A percentile compares a stretch with the other conserved stretches of the same genome.
Conservation (phyloP, 2,797 vertebrate species). For the Sebastes minor region DNA sequence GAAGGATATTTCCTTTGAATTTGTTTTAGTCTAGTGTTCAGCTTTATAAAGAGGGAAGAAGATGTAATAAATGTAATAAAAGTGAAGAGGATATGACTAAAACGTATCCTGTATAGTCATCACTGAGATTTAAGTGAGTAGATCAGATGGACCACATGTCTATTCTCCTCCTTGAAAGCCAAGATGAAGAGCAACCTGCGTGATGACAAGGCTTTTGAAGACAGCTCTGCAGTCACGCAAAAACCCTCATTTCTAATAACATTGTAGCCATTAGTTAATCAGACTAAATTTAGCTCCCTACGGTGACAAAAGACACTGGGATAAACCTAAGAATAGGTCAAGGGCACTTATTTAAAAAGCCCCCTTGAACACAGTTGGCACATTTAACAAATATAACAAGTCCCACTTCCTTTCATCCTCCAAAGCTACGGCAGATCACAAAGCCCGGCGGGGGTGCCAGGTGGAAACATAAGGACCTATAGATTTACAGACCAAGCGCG, state of each 20-base stretch:
- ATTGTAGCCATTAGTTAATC: slow-evolving; percentile 91
- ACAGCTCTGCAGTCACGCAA: slow-evolving; percentile 72
- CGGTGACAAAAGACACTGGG: slow-evolving; percentile 80
- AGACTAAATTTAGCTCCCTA: slow-evolving; percentile 86
- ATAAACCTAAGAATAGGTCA: slow-evolving; percentile 68
- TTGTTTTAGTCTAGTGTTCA: background rate
- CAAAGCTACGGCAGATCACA: slow-evolving; percentile 66
- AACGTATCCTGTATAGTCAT: slow-evolving; percentile 37
- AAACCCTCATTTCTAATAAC: slow-evolving; percentile 87
- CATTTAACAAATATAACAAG: slow-evolving; percentile 63
- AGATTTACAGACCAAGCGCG: slow-evolving; percentile 65
- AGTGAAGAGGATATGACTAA: slow-evolving; percentile 34
- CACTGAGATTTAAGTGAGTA: slow-evolving; percentile 59
- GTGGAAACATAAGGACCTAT: slow-evolving; percentile 61
- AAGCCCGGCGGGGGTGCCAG: slow-evolving; percentile 45
- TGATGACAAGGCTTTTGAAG: slow-evolving; percentile 85
- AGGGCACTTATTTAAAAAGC: slow-evolving; percentile 73
- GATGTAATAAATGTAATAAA: slow-evolving; percentile 67
- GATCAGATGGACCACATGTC: slow-evolving; percentile 84
- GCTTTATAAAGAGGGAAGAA: slow-evolving; percentile 74
- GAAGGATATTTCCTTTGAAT: background rate
- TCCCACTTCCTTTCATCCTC: slow-evolving; percentile 75
- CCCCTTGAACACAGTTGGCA: slow-evolving; percentile 69
- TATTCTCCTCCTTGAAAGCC: slow-evolving; percentile 88
- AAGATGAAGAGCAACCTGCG: slow-evolving; percentile 79